Conservation (phyloP, 2,888 invertebrate species). For the Ornithoptera priamus region DNA sequence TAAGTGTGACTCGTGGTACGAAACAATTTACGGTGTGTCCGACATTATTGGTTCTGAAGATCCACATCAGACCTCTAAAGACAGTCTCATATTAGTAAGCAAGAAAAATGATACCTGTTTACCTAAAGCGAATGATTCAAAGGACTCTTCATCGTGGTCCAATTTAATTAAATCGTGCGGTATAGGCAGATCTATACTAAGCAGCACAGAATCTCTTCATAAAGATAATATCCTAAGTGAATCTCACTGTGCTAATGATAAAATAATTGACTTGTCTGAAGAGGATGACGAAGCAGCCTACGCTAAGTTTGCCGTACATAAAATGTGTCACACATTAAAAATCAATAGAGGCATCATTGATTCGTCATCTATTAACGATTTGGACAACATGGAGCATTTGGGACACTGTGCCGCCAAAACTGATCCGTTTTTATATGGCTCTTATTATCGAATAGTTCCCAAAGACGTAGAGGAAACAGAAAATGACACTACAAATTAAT, state of each 20-base stretch:
- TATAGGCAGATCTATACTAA: constrained; percentile 46
- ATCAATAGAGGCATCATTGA: constrained; percentile 53
- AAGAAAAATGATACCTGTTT: constrained; percentile 33
- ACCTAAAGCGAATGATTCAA: constrained; percentile 35
- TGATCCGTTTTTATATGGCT: constrained; percentile 45
- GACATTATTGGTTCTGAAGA: constrained; percentile 40
- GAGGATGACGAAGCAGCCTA: constrained; percentile 52
- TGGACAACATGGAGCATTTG: constrained; percentile 40
- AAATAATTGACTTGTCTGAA: constrained; percentile 46
- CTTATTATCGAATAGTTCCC: constrained; percentile 60
- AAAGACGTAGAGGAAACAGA: constrained; percentile 53
- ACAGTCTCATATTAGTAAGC: not conserved
- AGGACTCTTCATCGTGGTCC: constrained; percentile 55
- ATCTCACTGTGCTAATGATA: constrained; percentile 45
- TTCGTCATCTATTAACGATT: constrained; percentile 65
- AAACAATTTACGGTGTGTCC: constrained; percentile 66
- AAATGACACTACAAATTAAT: constrained; percentile 46
- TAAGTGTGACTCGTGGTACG: constrained; percentile 57
- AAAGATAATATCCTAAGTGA: constrained; percentile 55
- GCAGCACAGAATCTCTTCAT: constrained; percentile 42
- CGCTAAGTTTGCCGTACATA: constrained; percentile 62
- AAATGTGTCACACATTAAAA: constrained; percentile 60
- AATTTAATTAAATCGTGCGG: constrained; percentile 58
- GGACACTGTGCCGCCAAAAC: constrained; percentile 35
- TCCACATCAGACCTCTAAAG: constrained; percentile 3